Evolutionary conservation across 2,888 invertebrate genomes (phyloP).

Genomic region (Nymphalis polychloros): DNA sequence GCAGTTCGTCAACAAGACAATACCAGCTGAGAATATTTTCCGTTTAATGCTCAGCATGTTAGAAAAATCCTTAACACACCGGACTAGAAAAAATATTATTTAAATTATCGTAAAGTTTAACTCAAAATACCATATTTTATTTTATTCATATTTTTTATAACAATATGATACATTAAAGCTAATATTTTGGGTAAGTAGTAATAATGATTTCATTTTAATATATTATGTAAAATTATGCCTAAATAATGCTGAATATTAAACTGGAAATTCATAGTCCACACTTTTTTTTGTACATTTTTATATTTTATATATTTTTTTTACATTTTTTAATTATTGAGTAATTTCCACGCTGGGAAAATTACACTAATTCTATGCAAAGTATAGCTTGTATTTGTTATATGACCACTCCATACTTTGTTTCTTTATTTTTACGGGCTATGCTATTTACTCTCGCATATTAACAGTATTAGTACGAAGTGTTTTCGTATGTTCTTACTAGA

Average conservation of each 20-base stretch:
- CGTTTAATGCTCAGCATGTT: conserved; percentile 82
- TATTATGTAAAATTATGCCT: conserved; percentile 74
- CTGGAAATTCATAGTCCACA: conserved; percentile 79
- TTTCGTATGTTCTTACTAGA: not conserved
- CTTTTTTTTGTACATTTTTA: conserved; percentile 64
- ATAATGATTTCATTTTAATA: conserved; percentile 65
- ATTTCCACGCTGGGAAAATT: conserved; percentile 88
- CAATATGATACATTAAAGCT: conserved; percentile 77
- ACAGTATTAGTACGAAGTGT: conserved; percentile 70
- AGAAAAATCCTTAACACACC: conserved; percentile 67
- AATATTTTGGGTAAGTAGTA: conserved; percentile 67
- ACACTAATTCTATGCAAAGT: conserved; percentile 96
- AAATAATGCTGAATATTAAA: conserved; percentile 82
- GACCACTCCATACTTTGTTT: conserved; percentile 82
- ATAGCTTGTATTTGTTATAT: conserved; percentile 88
- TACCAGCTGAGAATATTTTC: conserved; percentile 79
- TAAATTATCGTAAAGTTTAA: conserved; percentile 51
- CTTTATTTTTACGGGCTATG: conserved; percentile 80
- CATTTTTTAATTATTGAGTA: conserved; percentile 68
- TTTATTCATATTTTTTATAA: conserved; percentile 51
- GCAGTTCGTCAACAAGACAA: conserved; percentile 79
- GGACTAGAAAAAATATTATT: conserved; percentile 50
- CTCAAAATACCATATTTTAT: conserved; percentile 55
- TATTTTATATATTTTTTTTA: conserved; percentile 57
- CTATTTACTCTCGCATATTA: conserved; percentile 79